Evolutionary conservation across 2,797 vertebrate species (phyloP), one percentile per base, ranked within the genome.

Genomic region (Enteromius fasciolatus): DNA sequence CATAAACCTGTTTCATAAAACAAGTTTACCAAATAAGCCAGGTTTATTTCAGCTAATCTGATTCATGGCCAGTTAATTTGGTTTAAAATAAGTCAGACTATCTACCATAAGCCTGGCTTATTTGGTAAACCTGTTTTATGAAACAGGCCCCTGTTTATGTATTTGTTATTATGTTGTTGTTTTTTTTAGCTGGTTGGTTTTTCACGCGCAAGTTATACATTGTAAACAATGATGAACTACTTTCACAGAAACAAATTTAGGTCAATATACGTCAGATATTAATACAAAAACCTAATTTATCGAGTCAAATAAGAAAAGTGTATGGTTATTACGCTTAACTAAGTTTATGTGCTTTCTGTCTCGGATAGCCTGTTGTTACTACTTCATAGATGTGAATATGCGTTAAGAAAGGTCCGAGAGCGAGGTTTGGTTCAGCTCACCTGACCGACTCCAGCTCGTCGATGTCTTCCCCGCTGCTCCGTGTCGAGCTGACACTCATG

Each of bases 361-460:
- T 7, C 5, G 1, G 5, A 6, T 31, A 28, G 14, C 44, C 44
- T 46, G 14, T 52, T 48, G 5, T 33, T 66, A 39, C 50, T 73
- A 36, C 36, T 5, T 73, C 15, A 44, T 44, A 66, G 25, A 0
- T 36, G 25, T 50, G 5, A 33, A 18, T 17, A 18, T 64, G 7
- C 2, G 33, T 68, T n/a, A 23, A 23, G 5, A 78, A 48, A 66
- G 14, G 3, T 31, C 18, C 11, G 12, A 48, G 36, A 36, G 36
- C 36, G 36, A 36, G 36, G 36, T 36, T 36, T 36, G 36, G 36
- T 36, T 36, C 36, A 36, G 36, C 36, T 94, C 84, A 95, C 94
- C 94, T 85, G 48, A 95, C 73, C 1, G 89, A 84, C 83, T 91
- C 89, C 25, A 95, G 14, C 85, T 95, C 94, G 7, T 95, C 92